These are phyloP conservation scores for Latrodectus hesperus DNA, from an alignment of 2,888 invertebrate species.

Conservation along the genomic window DNA sequence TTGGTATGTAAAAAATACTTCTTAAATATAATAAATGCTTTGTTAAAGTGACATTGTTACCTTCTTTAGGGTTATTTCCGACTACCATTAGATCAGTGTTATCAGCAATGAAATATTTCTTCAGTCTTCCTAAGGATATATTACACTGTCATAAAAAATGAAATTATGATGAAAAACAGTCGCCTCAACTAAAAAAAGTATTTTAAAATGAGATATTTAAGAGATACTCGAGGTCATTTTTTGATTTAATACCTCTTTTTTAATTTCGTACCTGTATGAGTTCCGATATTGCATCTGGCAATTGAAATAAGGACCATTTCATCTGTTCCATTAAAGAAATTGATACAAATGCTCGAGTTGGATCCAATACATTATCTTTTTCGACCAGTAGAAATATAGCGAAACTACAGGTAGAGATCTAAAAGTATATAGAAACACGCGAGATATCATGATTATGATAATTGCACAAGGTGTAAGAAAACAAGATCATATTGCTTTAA, in stretches of 20 bases:
- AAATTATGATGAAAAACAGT: not conserved
- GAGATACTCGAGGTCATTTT: not conserved
- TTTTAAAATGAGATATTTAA: conserved; percentile 14
- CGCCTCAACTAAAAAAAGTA: too few relatives aligned
- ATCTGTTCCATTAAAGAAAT: conserved; percentile 32
- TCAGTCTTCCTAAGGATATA: conserved; percentile 14
- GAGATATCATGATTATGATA: not conserved
- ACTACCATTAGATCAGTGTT: conserved; percentile 27
- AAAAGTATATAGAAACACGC: not conserved
- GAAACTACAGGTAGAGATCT: conserved; percentile 39
- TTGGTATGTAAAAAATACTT: not conserved
- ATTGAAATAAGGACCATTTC: conserved; percentile 20
- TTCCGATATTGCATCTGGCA: conserved; percentile 42
- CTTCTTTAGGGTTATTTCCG: conserved; percentile 23
- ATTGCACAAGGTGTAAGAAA: not conserved
- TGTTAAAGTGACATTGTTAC: not conserved
- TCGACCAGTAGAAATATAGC: conserved; percentile 31
- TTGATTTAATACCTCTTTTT: not conserved
- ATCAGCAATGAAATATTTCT: conserved; percentile 34
- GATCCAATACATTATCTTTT: conserved; percentile 25
- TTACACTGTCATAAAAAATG: not conserved
- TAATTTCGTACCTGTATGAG: conserved; percentile 32
- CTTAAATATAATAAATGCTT: not conserved
- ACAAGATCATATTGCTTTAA: not conserved
- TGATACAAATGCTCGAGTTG: conserved; percentile 44